A percentile compares a stretch with the other conserved stretches of the same genome.
Evolutionary conservation across 1,140 invertebrate species (phyloP).

Genomic region (Aphis gossypii): DNA sequence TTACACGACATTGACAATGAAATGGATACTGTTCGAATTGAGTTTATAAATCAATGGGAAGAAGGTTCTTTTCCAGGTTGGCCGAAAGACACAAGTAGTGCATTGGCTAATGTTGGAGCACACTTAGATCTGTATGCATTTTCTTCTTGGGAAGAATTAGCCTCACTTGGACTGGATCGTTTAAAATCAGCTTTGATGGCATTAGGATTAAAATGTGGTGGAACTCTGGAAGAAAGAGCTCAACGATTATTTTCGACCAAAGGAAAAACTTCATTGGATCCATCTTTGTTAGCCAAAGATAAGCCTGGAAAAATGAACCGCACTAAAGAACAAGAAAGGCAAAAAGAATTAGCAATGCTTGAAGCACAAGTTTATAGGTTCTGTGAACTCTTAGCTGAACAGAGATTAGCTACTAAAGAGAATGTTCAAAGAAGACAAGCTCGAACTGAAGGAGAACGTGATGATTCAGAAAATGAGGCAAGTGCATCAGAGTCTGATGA

Average conservation of each 20-base stretch:
- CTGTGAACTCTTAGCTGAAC: slow-evolving; percentile 78
- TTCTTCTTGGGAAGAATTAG: slow-evolving; percentile 96
- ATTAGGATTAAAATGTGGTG: slow-evolving; percentile 97
- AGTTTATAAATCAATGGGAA: slow-evolving; percentile 90
- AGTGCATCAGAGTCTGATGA: slow-evolving; percentile 85
- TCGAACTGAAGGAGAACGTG: slow-evolving; percentile 90
- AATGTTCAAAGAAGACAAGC: slow-evolving; percentile 99
- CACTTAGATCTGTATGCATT: slow-evolving; percentile 97
- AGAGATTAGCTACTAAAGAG: slow-evolving; percentile 91
- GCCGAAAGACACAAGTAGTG: slow-evolving; percentile 95
- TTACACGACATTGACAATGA: slow-evolving; percentile 84
- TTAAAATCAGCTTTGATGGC: slow-evolving; percentile 97
- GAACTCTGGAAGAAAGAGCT: slow-evolving; percentile 95
- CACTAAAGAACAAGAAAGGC: slow-evolving; percentile 74
- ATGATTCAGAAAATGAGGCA: slow-evolving; percentile 91
- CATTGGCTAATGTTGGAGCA: slow-evolving; percentile 89
- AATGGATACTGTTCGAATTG: slow-evolving; percentile 78
- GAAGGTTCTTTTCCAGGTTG: slow-evolving; percentile 90
- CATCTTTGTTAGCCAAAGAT: slow-evolving; percentile 87
- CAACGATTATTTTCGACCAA: slow-evolving; percentile 95
- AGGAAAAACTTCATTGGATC: slow-evolving; percentile 89
- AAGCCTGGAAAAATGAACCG: slow-evolving; percentile 75
- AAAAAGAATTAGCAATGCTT: slow-evolving; percentile 82
- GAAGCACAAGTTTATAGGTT: slow-evolving; percentile 89
- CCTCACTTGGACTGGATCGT: slow-evolving; percentile 94